Evolutionary conservation across 2,113 vertebrate species (phyloP).

Genomic region (Myotis brandtii): DNA sequence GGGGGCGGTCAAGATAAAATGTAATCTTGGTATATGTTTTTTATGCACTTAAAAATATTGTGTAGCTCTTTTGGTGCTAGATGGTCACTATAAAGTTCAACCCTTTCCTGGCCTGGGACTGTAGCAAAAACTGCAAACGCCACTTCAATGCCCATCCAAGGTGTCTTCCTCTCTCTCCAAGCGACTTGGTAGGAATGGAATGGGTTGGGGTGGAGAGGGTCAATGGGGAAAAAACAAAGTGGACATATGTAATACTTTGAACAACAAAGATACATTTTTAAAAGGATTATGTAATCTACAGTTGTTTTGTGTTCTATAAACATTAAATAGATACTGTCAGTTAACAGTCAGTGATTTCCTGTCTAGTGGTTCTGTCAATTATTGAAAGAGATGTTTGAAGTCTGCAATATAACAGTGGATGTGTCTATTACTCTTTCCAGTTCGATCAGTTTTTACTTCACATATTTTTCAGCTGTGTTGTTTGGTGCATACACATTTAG

Average conservation of each 20-base stretch:
- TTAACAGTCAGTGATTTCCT: neutral
- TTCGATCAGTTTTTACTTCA: neutral
- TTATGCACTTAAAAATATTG: neutral
- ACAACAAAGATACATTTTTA: neutral
- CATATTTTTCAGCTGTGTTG: neutral
- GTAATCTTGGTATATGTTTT: neutral
- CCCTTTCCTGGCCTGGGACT: too few species aligned
- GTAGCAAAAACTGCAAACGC: too few species aligned
- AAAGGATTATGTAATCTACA: neutral
- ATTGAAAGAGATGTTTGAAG: neutral
- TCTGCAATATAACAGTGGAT: neutral
- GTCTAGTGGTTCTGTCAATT: neutral
- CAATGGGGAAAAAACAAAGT: too few species aligned
- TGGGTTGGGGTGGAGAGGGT: too few species aligned
- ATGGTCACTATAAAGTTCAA: too few species aligned
- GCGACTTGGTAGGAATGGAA: too few species aligned
- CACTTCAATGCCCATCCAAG: neutral
- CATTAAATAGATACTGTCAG: neutral
- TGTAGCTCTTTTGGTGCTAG: neutral
- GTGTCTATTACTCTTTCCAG: neutral
- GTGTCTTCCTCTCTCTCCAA: neutral
- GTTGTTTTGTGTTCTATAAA: neutral
- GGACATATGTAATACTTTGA: too few species aligned
- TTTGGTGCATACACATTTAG: neutral
- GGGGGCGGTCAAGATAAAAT: neutral